Conservation (phyloP, 53 echinoderm and acorn worm genomes). For the Holothuria leucospilota region DNA sequence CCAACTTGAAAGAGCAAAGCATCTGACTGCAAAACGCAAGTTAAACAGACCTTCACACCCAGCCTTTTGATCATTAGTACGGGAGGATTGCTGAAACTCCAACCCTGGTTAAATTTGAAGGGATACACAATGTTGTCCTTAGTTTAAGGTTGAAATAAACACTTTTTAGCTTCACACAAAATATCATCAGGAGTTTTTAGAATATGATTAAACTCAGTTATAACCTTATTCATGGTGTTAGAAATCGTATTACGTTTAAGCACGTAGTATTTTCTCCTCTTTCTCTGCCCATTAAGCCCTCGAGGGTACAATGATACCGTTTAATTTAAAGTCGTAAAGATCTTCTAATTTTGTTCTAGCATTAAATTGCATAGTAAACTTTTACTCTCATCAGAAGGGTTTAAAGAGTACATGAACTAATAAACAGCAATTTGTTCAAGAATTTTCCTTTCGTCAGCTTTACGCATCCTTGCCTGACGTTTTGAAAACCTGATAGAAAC, state of each 20-base stretch:
- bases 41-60: slow-evolving; percentile 3
- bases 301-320: slow-evolving; percentile 7
- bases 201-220: too few species aligned
- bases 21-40: neutral
- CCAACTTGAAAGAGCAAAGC: neutral
- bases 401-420: neutral
- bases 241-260: too few species aligned
- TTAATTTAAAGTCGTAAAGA: too few species aligned
- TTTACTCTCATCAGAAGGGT: neutral
- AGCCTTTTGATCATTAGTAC: neutral
- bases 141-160: neutral
- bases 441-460: slow-evolving; percentile 15
- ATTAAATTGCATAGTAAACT: neutral
- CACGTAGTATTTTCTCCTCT: slow-evolving; percentile 9
- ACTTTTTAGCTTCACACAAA: neutral
- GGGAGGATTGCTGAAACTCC: neutral
- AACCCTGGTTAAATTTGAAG: neutral
- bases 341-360: slow-evolving; percentile 1
- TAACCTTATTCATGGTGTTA: too few species aligned
- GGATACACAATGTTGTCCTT: too few species aligned
- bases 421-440: neutral
- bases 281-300: slow-evolving; percentile 6
- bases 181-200: too few species aligned
- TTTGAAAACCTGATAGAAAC: slow-evolving; percentile 1
- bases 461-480: too few species aligned